Evolutionary conservation across 2,797 vertebrate genomes (phyloP).

Genomic region (Rhynchotus rufescens): DNA sequence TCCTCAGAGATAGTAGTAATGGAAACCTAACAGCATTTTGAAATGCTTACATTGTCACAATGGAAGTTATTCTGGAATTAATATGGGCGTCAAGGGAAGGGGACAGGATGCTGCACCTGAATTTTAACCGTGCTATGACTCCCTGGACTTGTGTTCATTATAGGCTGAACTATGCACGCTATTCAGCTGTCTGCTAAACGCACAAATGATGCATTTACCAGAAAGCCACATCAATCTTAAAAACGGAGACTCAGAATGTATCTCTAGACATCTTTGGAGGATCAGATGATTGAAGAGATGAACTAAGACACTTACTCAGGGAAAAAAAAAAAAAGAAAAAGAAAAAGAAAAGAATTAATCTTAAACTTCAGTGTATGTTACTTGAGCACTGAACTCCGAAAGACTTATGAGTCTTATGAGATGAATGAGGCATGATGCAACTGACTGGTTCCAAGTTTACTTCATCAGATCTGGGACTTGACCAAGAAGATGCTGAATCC

Average conservation of each 20-base stretch:
- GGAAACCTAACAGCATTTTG: slow-evolving; percentile 42
- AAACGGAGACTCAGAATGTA: slow-evolving; percentile 22
- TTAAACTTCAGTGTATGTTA: not conserved
- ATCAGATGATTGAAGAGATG: slow-evolving; percentile 46
- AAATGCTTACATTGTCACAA: slow-evolving; percentile 28
- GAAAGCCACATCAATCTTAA: slow-evolving; percentile 51
- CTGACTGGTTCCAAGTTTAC: not conserved
- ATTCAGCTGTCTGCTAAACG: slow-evolving; percentile 35
- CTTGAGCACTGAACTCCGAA: not conserved
- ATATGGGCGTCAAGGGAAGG: slow-evolving; percentile 37
- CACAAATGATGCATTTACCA: slow-evolving; percentile 52
- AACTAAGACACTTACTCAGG: slow-evolving; percentile 5
- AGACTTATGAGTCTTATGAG: not conserved
- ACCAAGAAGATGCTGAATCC: not conserved
- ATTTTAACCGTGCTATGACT: slow-evolving; percentile 34
- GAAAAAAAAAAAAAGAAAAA: not conserved
- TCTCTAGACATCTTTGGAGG: slow-evolving; percentile 1
- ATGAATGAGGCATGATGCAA: not conserved
- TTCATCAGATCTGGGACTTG: not conserved
- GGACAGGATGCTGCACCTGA: slow-evolving; percentile 33
- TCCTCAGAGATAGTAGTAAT: slow-evolving; percentile 26
- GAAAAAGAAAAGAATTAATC: slow-evolving; percentile 17
- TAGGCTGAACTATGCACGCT: not conserved
- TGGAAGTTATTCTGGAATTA: slow-evolving; percentile 47
- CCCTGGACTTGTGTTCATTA: not conserved